Evolutionary conservation across 2,113 vertebrate species (phyloP), one percentile per base, ranked within the genome.

Genomic region (Turnix velox): DNA sequence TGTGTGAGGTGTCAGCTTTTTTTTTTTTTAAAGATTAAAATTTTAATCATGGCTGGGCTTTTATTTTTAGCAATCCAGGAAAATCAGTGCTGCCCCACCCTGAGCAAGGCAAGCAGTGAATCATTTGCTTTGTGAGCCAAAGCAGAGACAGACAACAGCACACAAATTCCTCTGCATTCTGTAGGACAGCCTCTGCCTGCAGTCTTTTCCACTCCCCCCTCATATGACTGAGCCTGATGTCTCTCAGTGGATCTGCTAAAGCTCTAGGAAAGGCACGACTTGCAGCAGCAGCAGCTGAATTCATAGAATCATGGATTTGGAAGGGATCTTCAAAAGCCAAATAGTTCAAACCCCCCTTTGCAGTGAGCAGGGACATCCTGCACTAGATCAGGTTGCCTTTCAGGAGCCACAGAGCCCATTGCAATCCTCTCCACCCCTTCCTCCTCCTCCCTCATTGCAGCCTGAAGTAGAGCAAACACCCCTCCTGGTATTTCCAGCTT

Each of bases 31-130:
- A 81, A 68, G 31, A 40, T 52, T 49, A 84, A 40, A 76, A 55
- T 51, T 85, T 81, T n/a, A 92, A 31, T 78, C 72, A 61, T 72
- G 25, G 23, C 35, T 94, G 4, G 1, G 33, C 52, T 81, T 81
- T 72, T 90, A 92, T 92, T 92, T 90, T 84, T 92, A 95, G 69
- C 61, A 90, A 71, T 19, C 18, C 67, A 66, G 62, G 86, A 57
- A 90, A 90, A 31, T 62, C 80, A 58, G 40, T 43, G 35, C 33
- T 75, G 62, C 88, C 40, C 76, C 33, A 9, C 73, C 79, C 73
- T 49, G 37, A 57, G 18, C 2, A 31, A 35, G 74, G 62, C 24
- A n/a, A 17, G 4, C 42, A 39, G 28, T 88, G 9, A 94, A 95
- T 93, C 76, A 42, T n/a, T 83, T 62, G 28, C 39, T 73, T 62